These are phyloP conservation scores for Aptenodytes patagonicus DNA, from an alignment of 2,113 vertebrate genomes.

Conservation along the genomic window DNA sequence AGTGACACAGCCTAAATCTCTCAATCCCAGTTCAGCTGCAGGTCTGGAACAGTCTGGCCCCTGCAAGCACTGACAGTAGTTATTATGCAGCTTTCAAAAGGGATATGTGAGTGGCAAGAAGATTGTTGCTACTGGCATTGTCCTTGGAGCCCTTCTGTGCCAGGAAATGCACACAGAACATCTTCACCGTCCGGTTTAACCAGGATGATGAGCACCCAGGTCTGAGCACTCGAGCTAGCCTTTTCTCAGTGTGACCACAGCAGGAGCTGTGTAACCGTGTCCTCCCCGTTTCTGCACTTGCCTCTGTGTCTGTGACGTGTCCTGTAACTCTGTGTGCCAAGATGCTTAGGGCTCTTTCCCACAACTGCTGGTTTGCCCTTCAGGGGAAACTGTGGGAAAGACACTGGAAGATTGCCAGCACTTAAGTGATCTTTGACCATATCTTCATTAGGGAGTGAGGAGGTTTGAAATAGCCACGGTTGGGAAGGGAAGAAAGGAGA, in stretches of 20 bases:
- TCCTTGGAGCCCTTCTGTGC: neutral
- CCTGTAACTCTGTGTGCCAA: neutral
- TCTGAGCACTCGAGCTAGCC: neutral
- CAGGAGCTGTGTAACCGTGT: neutral
- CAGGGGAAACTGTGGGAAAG: constrained; percentile 33
- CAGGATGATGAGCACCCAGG: neutral
- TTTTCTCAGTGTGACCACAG: neutral
- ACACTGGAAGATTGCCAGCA: neutral
- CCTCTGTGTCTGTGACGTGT: neutral
- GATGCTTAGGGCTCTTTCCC: constrained; percentile 49
- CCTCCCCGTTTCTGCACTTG: neutral
- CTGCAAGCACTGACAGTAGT: neutral
- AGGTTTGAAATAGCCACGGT: neutral
- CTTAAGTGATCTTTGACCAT: constrained; percentile 41
- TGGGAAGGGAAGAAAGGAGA: neutral
- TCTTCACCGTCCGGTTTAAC: neutral
- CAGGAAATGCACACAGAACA: neutral
- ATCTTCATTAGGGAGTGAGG: constrained; percentile 13
- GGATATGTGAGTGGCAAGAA: constrained; percentile 1
- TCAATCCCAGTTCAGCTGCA: neutral
- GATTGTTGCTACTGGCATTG: constrained; percentile 23
- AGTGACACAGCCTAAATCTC: neutral
- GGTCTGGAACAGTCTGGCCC: neutral
- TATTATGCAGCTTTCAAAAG: constrained; percentile 23
- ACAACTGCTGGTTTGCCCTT: constrained; percentile 47